These are phyloP conservation scores for Lithophane semibrunnea DNA, from an alignment of 2,888 invertebrate genomes.

Conservation along the genomic window DNA sequence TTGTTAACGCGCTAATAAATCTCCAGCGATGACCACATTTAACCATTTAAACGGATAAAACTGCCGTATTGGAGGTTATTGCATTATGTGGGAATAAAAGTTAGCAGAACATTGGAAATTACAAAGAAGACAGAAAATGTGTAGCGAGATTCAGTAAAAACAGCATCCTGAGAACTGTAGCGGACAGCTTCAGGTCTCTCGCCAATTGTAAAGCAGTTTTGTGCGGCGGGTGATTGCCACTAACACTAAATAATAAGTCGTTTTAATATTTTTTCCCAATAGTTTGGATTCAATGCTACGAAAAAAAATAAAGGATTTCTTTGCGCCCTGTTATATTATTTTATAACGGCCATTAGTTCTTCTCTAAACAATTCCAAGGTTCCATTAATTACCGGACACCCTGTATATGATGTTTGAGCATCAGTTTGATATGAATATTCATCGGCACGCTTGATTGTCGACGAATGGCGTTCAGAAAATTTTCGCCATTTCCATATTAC, in stretches of 20 bases:
- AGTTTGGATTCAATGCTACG: no score
- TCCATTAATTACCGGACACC: background rate
- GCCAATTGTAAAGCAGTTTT: no score
- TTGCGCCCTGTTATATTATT: no score
- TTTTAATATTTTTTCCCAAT: no score
- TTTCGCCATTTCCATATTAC: constrained; percentile 5
- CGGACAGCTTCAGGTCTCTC: no score
- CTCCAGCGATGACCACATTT: constrained; percentile 16
- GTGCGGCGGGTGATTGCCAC: no score
- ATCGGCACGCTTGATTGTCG: constrained; percentile 40
- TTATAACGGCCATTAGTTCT: background rate
- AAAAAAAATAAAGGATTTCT: no score
- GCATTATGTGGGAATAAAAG: constrained; percentile 1
- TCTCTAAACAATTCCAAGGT: background rate
- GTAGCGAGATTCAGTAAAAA: no score
- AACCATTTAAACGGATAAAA: constrained; percentile 26
- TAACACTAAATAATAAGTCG: no score
- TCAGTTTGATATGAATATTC: constrained; percentile 52
- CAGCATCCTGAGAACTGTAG: no score
- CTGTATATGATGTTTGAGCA: background rate
- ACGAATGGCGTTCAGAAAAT: constrained; percentile 27
- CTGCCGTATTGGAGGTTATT: constrained; percentile 1
- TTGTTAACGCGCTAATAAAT: constrained; percentile 53
- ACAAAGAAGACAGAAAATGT: background rate
- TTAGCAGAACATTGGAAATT: background rate